phyloP scores from a whole-genome alignment of 2,888 invertebrate genomes.

The Metellina segmentata region DNA sequence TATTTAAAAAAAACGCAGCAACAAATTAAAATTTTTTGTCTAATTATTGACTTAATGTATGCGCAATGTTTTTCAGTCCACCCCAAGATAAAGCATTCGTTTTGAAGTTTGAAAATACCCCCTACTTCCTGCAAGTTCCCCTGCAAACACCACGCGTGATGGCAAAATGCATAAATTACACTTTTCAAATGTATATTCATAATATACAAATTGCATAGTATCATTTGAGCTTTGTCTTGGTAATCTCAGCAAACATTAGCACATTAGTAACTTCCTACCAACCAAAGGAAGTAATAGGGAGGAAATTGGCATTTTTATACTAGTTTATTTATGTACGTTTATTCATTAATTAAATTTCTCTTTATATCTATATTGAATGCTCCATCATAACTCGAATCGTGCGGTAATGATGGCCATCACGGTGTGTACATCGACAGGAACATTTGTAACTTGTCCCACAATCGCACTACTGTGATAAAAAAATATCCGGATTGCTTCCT shows the following conservation, averaged over 20 bases:
- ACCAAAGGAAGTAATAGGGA: slow-evolving; percentile 13
- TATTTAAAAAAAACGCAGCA: background rate
- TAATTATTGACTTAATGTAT: slow-evolving; percentile 50
- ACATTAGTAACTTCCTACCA: slow-evolving; percentile 47
- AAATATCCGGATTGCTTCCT: too few relatives aligned
- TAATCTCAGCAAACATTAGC: slow-evolving; percentile 39
- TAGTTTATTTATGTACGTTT: slow-evolving; percentile 66
- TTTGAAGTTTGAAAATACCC: slow-evolving; percentile 46
- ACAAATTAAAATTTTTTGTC: background rate
- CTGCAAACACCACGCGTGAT: slow-evolving; percentile 1
- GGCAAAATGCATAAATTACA: slow-evolving; percentile 51
- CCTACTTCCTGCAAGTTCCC: slow-evolving; percentile 16
- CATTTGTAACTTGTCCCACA: too few relatives aligned
- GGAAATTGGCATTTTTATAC: slow-evolving; percentile 23
- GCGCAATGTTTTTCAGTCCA: slow-evolving; percentile 21
- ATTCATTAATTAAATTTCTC: too few relatives aligned
- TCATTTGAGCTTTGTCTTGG: slow-evolving; percentile 33
- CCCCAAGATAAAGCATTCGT: background rate
- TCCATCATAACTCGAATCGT: too few relatives aligned
- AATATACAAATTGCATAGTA: slow-evolving; percentile 42
- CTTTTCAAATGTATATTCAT: slow-evolving; percentile 52
- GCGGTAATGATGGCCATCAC: too few relatives aligned
- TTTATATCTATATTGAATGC: too few relatives aligned
- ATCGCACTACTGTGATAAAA: too few relatives aligned
- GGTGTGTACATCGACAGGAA: too few relatives aligned